Base-by-base conservation (phyloP, 2,797 vertebrate species). In the Cuniculus paca region DNA sequence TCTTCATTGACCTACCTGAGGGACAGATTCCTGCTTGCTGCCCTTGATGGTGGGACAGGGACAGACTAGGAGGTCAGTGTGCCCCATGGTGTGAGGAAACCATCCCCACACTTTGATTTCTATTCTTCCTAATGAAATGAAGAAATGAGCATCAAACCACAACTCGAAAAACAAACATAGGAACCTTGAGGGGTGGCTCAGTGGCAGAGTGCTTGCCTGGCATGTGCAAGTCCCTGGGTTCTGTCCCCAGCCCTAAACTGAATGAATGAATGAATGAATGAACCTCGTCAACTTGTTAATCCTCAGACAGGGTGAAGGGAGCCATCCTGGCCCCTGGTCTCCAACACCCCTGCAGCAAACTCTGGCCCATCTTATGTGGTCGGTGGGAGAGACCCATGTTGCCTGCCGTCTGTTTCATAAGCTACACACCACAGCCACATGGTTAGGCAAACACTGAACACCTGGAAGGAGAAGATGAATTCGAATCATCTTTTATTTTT, bases 391-490 rank as follows among this genome's bases (percentile, higher is more conserved):
- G 39, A 75, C 42, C 39, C 45, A 1, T 7, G 1, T 19, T 6
- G 12, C 50, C 50, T 24, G 2, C 50, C 39, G 1, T 22, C 58
- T 74, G 1, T 9, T n/a, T 77, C 26, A 72, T n/a, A 65, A 81
- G 77, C 58, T 19, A 2, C 5, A 3, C 16, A 22, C 1, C 10
- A 36, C 74, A 39, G 34, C 75, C 63, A 11, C 24, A 12, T 2
- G n/a, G 6, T 78, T 60, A 79, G 78, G 65, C 70, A 88, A 89
- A 77, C 6, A 39, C 79, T n/a, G 70, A 61, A 85, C 88, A 39
- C 54, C 82, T 95, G 79, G n/a, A 89, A 88, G 61, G 56, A 50
- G 77, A 85, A 85, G 82, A 79, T 85, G 92, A 93, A 80, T 81
- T 85, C 72, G n/a, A 42, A 58, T 34, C 6, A 2, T 50, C 74